These are phyloP conservation scores for Bombus balteatus DNA, from an alignment of 1,140 invertebrate genomes.

Conservation along the genomic window DNA sequence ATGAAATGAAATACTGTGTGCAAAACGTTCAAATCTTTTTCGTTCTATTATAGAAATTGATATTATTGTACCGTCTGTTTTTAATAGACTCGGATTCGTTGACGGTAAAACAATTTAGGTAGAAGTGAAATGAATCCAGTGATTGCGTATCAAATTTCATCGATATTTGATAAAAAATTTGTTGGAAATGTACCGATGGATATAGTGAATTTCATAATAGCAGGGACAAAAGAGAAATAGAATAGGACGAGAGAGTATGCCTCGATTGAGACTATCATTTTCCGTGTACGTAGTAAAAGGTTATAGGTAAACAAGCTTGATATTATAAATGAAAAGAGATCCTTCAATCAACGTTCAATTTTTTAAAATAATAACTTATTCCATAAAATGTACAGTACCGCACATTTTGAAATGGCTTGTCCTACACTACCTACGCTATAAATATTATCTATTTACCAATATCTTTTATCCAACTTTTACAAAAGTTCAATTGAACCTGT, in stretches of 20 bases:
- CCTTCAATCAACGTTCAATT: too few relatives aligned
- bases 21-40: neutral
- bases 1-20: neutral
- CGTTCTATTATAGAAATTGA: neutral
- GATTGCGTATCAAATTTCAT: neutral
- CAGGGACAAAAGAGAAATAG: neutral
- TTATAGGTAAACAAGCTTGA: too few relatives aligned
- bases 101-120: neutral
- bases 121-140: neutral
- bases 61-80: neutral
- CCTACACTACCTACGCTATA: too few relatives aligned
- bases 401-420: too few relatives aligned
- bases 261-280: neutral
- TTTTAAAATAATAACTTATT: too few relatives aligned
- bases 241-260: neutral
- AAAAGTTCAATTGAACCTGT: too few relatives aligned
- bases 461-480: too few relatives aligned
- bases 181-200: neutral
- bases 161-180: neutral
- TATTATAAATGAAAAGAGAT: too few relatives aligned
- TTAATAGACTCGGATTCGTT: neutral
- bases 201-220: neutral
- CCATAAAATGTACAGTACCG: too few relatives aligned
- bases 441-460: too few relatives aligned
- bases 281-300: neutral